Base-by-base conservation (phyloP, 2,113 vertebrate species). In the Tetrao urogallus region DNA sequence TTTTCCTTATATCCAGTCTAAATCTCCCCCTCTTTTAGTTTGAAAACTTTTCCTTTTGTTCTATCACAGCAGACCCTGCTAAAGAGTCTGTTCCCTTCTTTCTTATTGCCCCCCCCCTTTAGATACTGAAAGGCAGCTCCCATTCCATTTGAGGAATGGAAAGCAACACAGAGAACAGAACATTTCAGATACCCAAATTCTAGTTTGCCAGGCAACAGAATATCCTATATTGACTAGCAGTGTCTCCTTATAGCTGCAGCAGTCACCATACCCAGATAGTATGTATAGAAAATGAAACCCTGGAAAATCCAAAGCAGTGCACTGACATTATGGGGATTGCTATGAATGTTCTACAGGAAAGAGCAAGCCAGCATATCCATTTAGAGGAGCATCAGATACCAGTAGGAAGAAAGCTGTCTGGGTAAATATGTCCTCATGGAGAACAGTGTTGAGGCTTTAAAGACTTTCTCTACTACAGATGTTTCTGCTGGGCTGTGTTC, bases 361-460 rank as follows among this genome's bases (percentile, higher is more conserved):
- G 11, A 87, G 9, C 13, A 48, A 83, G 27, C 6, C 43, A 70
- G 17, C 3, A 3, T 77, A 27, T 16, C n/a, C 27, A 17, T 17
- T 14, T 22, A 32, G 32, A 36, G 16, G 32, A 18, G n/a, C 19
- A 19, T 36, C 71, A 43, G 43, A 69, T 36, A 36, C 25, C 32
- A 72, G 16, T 10, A 69, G 74, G 28, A 82, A 83, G 42, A 67
- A 92, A 77, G 50, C 14, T 47, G 12, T 63, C 38, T 10, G 42
- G 60, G 32, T 71, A 56, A 71, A 86, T 73, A 3, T 21, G 17
- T 13, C 5, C 6, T 56, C 0, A 0, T 42, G n/a, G 6, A 7
- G 11, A 8, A 36, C 52, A 72, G 11, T 10, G 5, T 50, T 56
- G 13, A 43, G 10, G 5, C 70, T 83, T 90, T 88, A 60, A 74